A percentile compares a stretch with the other conserved stretches of the same genome.
phyloP scores from a whole-genome alignment of 2,888 invertebrate species.

The Pheosia gnoma region DNA sequence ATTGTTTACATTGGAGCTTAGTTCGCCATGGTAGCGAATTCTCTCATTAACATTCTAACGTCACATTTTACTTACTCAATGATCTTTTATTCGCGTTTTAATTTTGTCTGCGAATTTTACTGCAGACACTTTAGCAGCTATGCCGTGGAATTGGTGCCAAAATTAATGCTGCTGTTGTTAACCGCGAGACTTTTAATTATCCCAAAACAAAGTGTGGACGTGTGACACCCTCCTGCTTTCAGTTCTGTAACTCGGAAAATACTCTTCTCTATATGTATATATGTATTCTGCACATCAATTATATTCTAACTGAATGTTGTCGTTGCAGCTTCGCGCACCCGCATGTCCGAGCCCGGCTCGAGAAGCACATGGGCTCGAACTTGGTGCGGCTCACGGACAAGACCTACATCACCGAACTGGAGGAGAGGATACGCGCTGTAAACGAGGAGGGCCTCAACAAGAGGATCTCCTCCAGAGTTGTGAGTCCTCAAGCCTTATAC shows the following conservation, averaged over 20 bases:
- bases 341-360: conserved; percentile 85
- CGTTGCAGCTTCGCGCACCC: conserved; percentile 85
- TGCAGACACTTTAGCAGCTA: too few relatives aligned
- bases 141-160: neutral
- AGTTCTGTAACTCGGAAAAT: too few relatives aligned
- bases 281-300: too few relatives aligned
- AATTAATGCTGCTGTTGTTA: neutral
- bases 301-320: neutral
- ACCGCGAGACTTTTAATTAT: neutral
- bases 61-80: neutral
- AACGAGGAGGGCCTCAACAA: conserved; percentile 86
- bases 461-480: conserved; percentile 86
- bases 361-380: conserved; percentile 88
- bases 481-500: conserved; percentile 56
- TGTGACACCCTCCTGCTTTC: too few relatives aligned
- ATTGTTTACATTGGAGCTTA: conserved; percentile 10
- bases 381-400: conserved; percentile 87
- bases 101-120: neutral
- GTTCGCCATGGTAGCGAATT: neutral
- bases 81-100: neutral
- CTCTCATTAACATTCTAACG: neutral
- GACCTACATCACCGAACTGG: conserved; percentile 86
- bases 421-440: conserved; percentile 85
- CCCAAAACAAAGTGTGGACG: neutral
- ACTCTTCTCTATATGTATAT: too few relatives aligned